A percentile compares a stretch with the other conserved stretches of the same genome.
phyloP scores from a whole-genome alignment of 2,113 vertebrate genomes.

The Cichladusa arquata region DNA sequence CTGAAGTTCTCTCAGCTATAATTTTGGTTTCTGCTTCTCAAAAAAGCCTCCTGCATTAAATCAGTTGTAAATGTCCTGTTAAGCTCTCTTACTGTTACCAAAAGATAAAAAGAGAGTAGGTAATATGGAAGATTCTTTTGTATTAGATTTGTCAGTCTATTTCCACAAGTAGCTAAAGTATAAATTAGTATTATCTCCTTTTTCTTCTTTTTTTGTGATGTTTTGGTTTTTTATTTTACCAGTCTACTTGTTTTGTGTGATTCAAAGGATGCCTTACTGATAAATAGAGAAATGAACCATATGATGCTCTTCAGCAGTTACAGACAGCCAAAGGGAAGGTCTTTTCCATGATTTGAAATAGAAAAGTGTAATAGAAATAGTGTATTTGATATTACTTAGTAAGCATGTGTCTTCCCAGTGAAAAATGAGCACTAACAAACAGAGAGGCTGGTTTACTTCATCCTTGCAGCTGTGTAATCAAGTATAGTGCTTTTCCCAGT shows the following conservation, averaged over 20 bases:
- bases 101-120: background rate
- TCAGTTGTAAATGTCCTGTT: background rate
- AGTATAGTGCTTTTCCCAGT: background rate
- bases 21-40: background rate
- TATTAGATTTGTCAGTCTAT: background rate
- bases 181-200: background rate
- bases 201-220: background rate
- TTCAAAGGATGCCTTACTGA: background rate
- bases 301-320: background rate
- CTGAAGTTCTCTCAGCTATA: background rate
- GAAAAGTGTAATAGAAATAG: background rate
- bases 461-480: background rate
- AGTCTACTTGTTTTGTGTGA: background rate
- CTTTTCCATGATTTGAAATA: background rate
- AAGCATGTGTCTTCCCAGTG: background rate
- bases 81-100: background rate
- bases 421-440: background rate
- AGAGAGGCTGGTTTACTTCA: background rate
- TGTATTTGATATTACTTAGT: background rate
- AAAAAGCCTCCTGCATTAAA: background rate
- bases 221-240: background rate
- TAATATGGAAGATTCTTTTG: background rate
- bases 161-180: background rate
- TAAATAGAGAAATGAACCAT: background rate
- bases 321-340: background rate